Evolutionary conservation across 1,140 invertebrate species (phyloP), one percentile per base, ranked within the genome.

Genomic region (Polyergus mexicanus): DNA sequence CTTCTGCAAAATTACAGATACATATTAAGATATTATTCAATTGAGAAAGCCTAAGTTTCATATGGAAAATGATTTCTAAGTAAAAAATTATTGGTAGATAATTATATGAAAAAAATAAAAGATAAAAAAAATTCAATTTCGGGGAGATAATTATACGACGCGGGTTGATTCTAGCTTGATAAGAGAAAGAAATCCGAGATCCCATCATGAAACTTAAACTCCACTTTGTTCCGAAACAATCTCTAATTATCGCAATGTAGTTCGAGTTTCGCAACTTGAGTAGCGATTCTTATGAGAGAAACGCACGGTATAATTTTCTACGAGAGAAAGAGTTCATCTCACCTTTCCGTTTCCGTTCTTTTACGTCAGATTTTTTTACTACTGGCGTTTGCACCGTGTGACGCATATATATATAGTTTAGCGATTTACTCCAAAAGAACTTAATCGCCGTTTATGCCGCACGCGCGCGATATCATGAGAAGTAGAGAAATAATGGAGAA

Each of bases 241-340:
- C 51, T 88, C 69, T 88, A 89, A 89, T 88, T 89, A 89, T 76
- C 84, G 54, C 65, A 25, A 74, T 63, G 56, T 60, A 84, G 72
- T 86, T 85, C 8, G 54, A 88, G 77, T 89, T 72, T 88, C 72
- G 66, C 58, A 83, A 86, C 78, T 78, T 32, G 78, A 74, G 32
- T 60, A 54, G 13, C 47, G 38, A 41, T 56, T 89, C 69, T 54
- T 69, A 77, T 68, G 72, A 86, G 72, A 84, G 77, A 77, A 86
- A 89, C 84, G 84, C 35, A 60, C 66, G 32, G 41, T 51, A 58
- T 85, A 87, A 71, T 75, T 16, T 51, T 51, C 54, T 16, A 56
- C 19, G 44, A 19, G 13, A 51, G 1, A 51, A 19, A 51, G 47
- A 51, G 47, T 51, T 51, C 41, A 44, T 44, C 44, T 47, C 47